Percentiles rank a stretch among this genome's conserved stretches.
These are phyloP conservation scores for Centropristis striata DNA, from an alignment of 2,113 vertebrate genomes.

Conservation along the genomic window DNA sequence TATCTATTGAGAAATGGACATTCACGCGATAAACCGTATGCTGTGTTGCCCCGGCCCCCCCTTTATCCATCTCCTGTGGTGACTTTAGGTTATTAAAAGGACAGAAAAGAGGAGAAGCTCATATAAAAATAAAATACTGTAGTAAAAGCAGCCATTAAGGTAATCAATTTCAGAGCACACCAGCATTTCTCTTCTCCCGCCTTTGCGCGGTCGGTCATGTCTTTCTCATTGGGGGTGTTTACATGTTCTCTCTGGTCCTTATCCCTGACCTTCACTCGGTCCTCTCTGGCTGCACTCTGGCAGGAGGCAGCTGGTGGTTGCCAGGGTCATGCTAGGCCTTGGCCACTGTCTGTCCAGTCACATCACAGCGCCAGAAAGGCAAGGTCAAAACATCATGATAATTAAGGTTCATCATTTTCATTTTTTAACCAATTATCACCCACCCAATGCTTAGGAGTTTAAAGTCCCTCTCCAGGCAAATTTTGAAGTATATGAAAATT, in stretches of 20 bases:
- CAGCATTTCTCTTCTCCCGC: slow-evolving; percentile 3
- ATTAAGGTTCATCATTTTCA: slow-evolving; percentile 21
- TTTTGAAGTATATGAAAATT: too few relatives aligned
- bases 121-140: slow-evolving; percentile 9
- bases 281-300: slow-evolving; percentile 57
- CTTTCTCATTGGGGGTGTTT: slow-evolving; percentile 48
- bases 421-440: neutral
- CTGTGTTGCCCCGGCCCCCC: neutral
- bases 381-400: slow-evolving; percentile 71
- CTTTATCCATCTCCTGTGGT: neutral
- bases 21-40: slow-evolving; percentile 50
- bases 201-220: slow-evolving; percentile 24
- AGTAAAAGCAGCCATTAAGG: neutral
- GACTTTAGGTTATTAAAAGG: slow-evolving; percentile 11
- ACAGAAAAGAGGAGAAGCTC: slow-evolving; percentile 6
- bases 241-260: slow-evolving; percentile 62
- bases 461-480: too few relatives aligned
- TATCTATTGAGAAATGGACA: slow-evolving; percentile 53
- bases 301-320: slow-evolving; percentile 73
- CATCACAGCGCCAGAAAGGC: slow-evolving; percentile 61
- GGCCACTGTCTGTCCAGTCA: slow-evolving; percentile 67
- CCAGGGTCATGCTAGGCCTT: slow-evolving; percentile 78
- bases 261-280: slow-evolving; percentile 75
- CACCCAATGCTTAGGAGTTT: too few relatives aligned
- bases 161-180: neutral